These are phyloP conservation scores for Ptychobarbus kaznakovi DNA, from an alignment of 2,797 vertebrate species.

Conservation along the genomic window DNA sequence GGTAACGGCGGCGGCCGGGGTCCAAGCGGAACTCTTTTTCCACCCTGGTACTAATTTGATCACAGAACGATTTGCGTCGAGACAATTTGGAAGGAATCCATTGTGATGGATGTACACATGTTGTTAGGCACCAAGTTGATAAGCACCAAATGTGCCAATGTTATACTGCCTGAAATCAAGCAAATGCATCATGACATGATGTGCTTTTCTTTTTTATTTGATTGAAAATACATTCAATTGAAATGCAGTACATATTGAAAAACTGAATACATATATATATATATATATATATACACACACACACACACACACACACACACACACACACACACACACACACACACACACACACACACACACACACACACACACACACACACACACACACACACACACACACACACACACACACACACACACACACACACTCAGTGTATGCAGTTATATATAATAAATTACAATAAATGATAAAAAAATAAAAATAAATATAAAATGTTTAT, in stretches of 20 bases:
- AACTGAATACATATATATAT: background rate
- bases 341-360: too few relatives aligned
- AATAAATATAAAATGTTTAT: too few relatives aligned
- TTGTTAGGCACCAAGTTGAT: background rate
- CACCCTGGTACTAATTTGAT: constrained; percentile 35
- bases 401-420: too few relatives aligned
- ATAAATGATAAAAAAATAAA: background rate
- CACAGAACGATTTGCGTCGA: constrained; percentile 12
- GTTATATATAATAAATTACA: background rate
- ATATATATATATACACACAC: too few relatives aligned
- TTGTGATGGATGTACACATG: too few relatives aligned
- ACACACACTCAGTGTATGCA: too few relatives aligned
- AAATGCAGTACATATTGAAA: too few relatives aligned
- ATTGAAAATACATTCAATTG: background rate
- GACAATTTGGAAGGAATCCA: constrained; percentile 4
- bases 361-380: too few relatives aligned
- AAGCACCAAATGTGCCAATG: background rate
- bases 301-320: too few relatives aligned
- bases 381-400: too few relatives aligned
- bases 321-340: too few relatives aligned
- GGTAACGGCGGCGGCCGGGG: background rate
- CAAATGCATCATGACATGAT: background rate
- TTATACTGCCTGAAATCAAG: background rate
- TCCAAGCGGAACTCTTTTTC: background rate
- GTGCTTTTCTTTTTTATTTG: background rate